phyloP scores from a whole-genome alignment of 2,113 vertebrate species.

The Carettochelys insculpta region DNA sequence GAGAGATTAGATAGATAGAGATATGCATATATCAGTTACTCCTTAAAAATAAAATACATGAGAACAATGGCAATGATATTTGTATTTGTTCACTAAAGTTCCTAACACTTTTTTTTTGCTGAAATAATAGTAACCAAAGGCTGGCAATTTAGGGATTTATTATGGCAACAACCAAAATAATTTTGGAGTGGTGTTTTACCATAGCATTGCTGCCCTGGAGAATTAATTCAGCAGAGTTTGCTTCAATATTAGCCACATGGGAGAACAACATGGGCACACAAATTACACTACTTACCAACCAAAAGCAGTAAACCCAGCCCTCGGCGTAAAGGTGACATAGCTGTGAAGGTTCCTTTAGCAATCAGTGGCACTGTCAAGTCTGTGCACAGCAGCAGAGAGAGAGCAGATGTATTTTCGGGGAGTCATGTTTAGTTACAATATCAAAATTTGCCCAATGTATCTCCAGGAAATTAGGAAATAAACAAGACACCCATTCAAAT shows the following conservation, averaged over 20 bases:
- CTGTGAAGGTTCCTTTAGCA: neutral
- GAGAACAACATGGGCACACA: neutral
- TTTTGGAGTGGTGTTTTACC: fast-evolving
- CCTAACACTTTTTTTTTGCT: fast-evolving
- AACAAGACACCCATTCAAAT: neutral
- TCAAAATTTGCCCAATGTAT: neutral
- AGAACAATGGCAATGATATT: neutral
- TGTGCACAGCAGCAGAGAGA: neutral
- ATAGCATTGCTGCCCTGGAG: neutral
- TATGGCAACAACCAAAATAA: neutral
- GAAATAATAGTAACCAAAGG: neutral
- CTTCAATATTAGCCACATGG: neutral
- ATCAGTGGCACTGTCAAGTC: fast-evolving
- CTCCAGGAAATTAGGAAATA: neutral
- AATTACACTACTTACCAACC: slow-evolving; percentile 30
- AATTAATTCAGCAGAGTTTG: neutral
- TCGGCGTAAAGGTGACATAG: neutral
- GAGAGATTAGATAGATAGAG: neutral
- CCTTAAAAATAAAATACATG: neutral
- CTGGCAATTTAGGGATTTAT: neutral
- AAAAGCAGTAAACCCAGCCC: slow-evolving; percentile 40
- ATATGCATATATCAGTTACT: neutral
- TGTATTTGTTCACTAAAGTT: neutral
- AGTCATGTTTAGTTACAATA: neutral
- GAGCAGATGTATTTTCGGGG: neutral